Evolutionary conservation across 2,888 invertebrate species (phyloP), one percentile per base, ranked within the genome.

Genomic region (Caenorhabditis sp.): DNA sequence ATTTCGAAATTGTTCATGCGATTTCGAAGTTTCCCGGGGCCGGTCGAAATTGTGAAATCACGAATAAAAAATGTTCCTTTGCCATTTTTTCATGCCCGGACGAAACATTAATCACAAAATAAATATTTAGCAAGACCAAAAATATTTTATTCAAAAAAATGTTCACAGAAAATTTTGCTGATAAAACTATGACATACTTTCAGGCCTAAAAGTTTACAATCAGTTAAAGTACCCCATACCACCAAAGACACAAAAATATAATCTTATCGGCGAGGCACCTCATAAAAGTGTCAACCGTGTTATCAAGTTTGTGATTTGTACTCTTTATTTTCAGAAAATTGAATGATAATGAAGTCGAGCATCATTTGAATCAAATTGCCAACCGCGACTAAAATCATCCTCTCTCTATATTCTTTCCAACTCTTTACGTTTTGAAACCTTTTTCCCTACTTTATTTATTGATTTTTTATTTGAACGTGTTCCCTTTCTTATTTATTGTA

Each of bases 321-420:
- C 12, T 24, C 19, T 55, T 27, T 36, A 31, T 31, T 65, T 84
- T 65, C 67, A 86, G 83, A 12, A 78, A 81, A 62, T 62, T 87
- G 66, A 71, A 77, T 12, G 67, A 66, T 57, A 84, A 88, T 14
- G 83, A 86, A 58, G 79, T 87, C 27, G 87, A 87, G 58, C 69
- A 68, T 49, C 83, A 84, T 66, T 77, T 87, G 65, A 86, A 82
- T 59, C 82, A 82, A 27, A 87, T 87, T 61, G 87, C 87, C 55
- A 86, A 86, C 58, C 79, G 83, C 36, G 87, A 87, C 66, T 87
- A 72, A 83, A 36, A 14, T 31, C n/a, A n/a, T n/a, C n/a, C n/a
- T n/a, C 31, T 4, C 31, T 31, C 31, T 31, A 31, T 31, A 31
- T 31, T n/a, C n/a, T 36, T 53, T 67, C 60, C 60, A 61, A 53